Base-by-base conservation (phyloP, 2,888 invertebrate genomes). In the Proisotoma minuta region DNA sequence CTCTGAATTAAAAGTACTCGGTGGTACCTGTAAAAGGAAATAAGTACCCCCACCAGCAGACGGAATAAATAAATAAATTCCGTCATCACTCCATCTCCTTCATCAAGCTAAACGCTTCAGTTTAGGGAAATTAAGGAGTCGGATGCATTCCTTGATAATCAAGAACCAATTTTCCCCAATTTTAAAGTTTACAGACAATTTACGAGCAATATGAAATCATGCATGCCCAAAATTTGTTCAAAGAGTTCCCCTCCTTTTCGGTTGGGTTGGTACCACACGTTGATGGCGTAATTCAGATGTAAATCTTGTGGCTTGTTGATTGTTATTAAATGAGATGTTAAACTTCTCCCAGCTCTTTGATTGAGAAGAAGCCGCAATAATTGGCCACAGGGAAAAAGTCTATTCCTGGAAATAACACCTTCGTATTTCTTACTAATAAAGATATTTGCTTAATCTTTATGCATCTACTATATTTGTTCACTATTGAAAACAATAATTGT, bases 321-420 rank as follows among this genome's bases (percentile, higher is more conserved):
- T 62, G 62, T 65, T 65, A 65, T 65, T 68, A 68, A 65, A 68
- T 65, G 65, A 65, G 62, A 68, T 65, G 68, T 65, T 62, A 62
- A 60, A 60, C 57, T 60, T 60, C 56, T 59, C 56, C 62, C 62
- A 23, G 60, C 54, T 65, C 68, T 68, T 63, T 68, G 62, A 67
- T 68, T 68, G 56, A 56, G 51, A 51, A 61, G 60, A 60, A 62
- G 65, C 63, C 62, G n/a, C n/a, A n/a, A n/a, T n/a, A n/a, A n/a
- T n/a, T n/a, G n/a, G n/a, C n/a, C n/a, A n/a, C n/a, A n/a, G n/a
- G n/a, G n/a, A n/a, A n/a, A n/a, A n/a, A n/a, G n/a, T n/a, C n/a
- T n/a, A n/a, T n/a, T n/a, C n/a, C n/a, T n/a, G n/a, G n/a, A n/a
- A n/a, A n/a, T n/a, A n/a, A n/a, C n/a, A n/a, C n/a, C n/a, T n/a